These are phyloP conservation scores for Ctenodactylus gundi DNA, from an alignment of 2,113 vertebrate genomes.

Conservation along the genomic window DNA sequence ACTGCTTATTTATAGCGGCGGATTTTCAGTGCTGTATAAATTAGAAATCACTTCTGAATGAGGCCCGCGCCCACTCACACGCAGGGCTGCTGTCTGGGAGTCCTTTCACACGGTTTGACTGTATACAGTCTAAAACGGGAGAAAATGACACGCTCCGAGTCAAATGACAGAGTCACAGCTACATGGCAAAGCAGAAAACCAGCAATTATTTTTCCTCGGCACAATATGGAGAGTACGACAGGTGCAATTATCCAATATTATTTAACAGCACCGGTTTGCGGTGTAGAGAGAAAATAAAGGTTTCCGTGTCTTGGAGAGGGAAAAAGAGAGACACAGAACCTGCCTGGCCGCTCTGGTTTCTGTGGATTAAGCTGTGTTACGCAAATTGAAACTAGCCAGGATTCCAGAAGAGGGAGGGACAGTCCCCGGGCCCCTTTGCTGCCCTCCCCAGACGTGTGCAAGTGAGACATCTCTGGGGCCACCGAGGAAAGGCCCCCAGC, in stretches of 20 bases:
- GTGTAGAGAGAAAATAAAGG: conserved; percentile 77
- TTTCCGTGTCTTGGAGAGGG: conserved; percentile 64
- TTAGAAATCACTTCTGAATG: conserved; percentile 84
- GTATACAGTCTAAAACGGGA: conserved; percentile 67
- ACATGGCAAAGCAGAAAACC: conserved; percentile 74
- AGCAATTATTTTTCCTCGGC: conserved; percentile 80
- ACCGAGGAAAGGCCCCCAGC: background rate
- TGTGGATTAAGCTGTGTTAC: conserved; percentile 54
- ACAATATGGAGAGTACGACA: conserved; percentile 76
- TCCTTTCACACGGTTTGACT: conserved; percentile 77
- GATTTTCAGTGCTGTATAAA: conserved; percentile 84
- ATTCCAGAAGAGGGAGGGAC: conserved; percentile 17
- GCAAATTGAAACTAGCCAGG: conserved; percentile 66
- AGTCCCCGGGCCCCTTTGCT: background rate
- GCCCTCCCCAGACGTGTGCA: background rate
- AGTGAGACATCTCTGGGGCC: background rate
- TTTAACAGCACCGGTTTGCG: conserved; percentile 77
- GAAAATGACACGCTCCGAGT: conserved; percentile 67
- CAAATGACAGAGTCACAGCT: conserved; percentile 70
- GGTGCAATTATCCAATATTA: conserved; percentile 82
- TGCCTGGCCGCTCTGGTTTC: conserved; percentile 43
- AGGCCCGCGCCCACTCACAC: conserved; percentile 81
- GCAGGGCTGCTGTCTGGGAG: conserved; percentile 78
- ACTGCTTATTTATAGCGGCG: conserved; percentile 85
- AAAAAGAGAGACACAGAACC: background rate